Conservation (phyloP, 2,113 vertebrate genomes). For the Chascanopsetta lugubris region DNA sequence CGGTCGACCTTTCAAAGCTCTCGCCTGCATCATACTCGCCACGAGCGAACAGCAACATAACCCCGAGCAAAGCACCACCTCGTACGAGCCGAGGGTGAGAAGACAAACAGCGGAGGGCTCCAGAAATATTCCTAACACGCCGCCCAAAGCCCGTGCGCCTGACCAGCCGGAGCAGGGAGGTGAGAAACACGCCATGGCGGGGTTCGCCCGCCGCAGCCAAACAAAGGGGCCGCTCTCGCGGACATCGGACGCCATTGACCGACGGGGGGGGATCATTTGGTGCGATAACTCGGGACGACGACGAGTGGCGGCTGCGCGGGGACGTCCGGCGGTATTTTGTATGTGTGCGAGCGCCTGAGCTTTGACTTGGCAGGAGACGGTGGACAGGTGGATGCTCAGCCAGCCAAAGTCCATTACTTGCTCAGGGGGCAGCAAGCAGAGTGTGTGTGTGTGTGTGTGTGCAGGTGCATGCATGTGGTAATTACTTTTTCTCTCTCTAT, state of each 20-base stretch:
- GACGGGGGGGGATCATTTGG: constrained; percentile 58
- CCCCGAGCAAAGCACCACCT: too few species aligned
- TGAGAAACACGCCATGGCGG: too few species aligned
- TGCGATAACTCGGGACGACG: constrained; percentile 52
- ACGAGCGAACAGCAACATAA: too few species aligned
- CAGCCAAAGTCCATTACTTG: constrained; percentile 76
- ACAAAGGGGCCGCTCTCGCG: constrained; percentile 54
- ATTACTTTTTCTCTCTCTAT: constrained; percentile 69
- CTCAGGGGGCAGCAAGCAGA: constrained; percentile 62
- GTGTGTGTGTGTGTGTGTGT: constrained; percentile 29
- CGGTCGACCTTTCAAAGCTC: too few species aligned
- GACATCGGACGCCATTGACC: constrained; percentile 62
- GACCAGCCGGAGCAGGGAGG: too few species aligned
- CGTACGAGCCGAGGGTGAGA: too few species aligned
- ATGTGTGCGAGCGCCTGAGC: constrained; percentile 67
- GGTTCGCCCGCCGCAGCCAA: constrained; percentile 56
- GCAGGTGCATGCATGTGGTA: constrained; percentile 54
- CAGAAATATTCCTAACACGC: too few species aligned
- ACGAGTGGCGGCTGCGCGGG: constrained; percentile 48
- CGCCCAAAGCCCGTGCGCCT: too few species aligned
- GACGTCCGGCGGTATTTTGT: constrained; percentile 72
- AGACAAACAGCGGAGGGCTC: too few species aligned
- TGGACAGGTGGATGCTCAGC: constrained; percentile 75
- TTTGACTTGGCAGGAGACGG: constrained; percentile 69
- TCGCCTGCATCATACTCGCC: too few species aligned